These are phyloP conservation scores for Caenorhabditis sp. DNA, from an alignment of 2,888 invertebrate species.

Conservation along the genomic window DNA sequence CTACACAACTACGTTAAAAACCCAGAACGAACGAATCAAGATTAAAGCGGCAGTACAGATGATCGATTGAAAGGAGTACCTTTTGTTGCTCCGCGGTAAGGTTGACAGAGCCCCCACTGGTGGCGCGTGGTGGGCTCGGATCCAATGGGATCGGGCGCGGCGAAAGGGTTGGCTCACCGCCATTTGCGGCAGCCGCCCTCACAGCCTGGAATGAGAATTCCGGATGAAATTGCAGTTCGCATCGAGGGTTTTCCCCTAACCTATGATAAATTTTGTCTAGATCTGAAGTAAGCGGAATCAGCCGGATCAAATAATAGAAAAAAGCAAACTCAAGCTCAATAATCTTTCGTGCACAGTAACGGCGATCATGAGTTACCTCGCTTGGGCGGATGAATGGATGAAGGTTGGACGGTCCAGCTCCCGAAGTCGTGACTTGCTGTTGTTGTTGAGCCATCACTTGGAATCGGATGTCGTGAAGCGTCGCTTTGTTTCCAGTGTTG, in stretches of 20 bases:
- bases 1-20: too few species aligned
- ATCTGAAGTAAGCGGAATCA: neutral
- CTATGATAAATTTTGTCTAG: too few species aligned
- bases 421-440: slow-evolving; percentile 41
- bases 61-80: too few species aligned
- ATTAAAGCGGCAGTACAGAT: too few species aligned
- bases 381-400: slow-evolving; percentile 55
- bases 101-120: slow-evolving; percentile 12
- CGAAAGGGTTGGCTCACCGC: slow-evolving; percentile 59
- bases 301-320: neutral
- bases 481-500: slow-evolving; percentile 28
- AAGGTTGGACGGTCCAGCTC: slow-evolving; percentile 26
- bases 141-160: slow-evolving; percentile 74
- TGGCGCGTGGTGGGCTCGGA: slow-evolving; percentile 69
- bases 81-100: too few species aligned
- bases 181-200: slow-evolving; percentile 50
- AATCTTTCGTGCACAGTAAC: neutral
- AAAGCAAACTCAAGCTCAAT: neutral
- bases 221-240: too few species aligned
- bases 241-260: too few species aligned
- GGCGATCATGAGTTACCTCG: slow-evolving; percentile 17
- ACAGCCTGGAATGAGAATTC: slow-evolving; percentile 50
- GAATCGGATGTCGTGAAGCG: slow-evolving; percentile 48
- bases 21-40: too few species aligned
- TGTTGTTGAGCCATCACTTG: slow-evolving; percentile 56